Conservation (phyloP, 1,140 invertebrate genomes). For the Apis florea region DNA sequence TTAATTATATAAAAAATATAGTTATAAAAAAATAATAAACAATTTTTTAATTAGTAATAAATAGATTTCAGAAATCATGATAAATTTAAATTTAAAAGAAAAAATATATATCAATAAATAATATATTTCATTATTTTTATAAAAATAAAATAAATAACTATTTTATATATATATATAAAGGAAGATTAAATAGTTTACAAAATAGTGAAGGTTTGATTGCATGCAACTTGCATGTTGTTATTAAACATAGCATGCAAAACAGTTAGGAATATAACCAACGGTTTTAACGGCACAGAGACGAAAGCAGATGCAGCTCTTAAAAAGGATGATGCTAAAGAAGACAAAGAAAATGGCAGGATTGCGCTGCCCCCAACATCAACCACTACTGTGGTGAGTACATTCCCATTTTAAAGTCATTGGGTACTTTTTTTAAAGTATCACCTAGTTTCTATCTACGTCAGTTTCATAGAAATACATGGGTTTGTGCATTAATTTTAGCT, state of each 20-base stretch:
- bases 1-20: background rate
- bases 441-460: conserved; percentile 28
- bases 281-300: conserved; percentile 78
- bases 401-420: conserved; percentile 54
- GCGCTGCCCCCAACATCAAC: conserved; percentile 68
- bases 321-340: conserved; percentile 78
- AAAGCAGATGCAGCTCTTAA: conserved; percentile 76
- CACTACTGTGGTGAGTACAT: conserved; percentile 75
- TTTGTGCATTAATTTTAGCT: conserved; percentile 24
- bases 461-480: conserved; percentile 9
- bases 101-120: background rate
- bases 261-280: conserved; percentile 77
- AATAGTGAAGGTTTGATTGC: conserved; percentile 47
- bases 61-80: background rate
- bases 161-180: background rate
- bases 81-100: background rate
- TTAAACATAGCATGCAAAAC: conserved; percentile 69
- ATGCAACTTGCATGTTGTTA: conserved; percentile 63
- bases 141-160: background rate
- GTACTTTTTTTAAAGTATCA: conserved; percentile 45
- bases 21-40: background rate
- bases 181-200: conserved; percentile 2
- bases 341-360: conserved; percentile 78
- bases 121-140: background rate
- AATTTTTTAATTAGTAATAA: background rate